Percentiles rank a stretch among this genome's conserved stretches.
Conservation (phyloP, 2,888 invertebrate genomes). For the Osmoderma eremita region DNA sequence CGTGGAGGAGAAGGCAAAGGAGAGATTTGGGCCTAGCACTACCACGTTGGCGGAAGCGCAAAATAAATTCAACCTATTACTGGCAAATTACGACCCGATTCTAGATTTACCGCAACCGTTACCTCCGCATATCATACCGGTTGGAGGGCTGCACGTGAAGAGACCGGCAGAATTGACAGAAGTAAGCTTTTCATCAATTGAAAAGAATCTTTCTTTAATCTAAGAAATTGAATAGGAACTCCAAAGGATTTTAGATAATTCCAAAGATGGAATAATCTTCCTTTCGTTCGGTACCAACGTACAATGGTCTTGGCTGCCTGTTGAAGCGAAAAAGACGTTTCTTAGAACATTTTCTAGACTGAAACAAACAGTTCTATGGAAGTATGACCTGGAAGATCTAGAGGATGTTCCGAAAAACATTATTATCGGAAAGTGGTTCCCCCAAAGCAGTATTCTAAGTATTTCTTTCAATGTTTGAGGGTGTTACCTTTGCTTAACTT, state of each 20-base stretch:
- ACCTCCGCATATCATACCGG: conserved; percentile 58
- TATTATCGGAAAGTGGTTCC: conserved; percentile 57
- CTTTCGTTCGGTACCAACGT: conserved; percentile 59
- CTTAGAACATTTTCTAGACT: conserved; percentile 56
- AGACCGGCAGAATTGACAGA: conserved; percentile 52
- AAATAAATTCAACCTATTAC: conserved; percentile 51
- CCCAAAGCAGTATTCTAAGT: conserved; percentile 60
- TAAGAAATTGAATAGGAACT: conserved; percentile 33
- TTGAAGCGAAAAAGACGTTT: conserved; percentile 49
- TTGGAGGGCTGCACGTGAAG: conserved; percentile 58
- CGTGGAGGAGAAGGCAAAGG: conserved; percentile 45
- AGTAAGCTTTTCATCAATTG: conserved; percentile 46
- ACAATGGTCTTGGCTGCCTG: conserved; percentile 49
- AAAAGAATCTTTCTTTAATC: neutral
- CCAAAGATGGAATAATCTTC: conserved; percentile 56
- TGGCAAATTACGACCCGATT: conserved; percentile 55
- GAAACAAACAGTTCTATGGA: conserved; percentile 58
- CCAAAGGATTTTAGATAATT: conserved; percentile 51
- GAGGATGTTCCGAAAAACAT: conserved; percentile 57
- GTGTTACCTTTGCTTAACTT: neutral
- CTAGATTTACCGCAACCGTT: conserved; percentile 54
- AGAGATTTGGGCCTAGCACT: conserved; percentile 50
- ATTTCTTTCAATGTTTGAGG: neutral
- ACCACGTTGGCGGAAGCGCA: conserved; percentile 48
- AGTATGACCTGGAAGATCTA: conserved; percentile 54